Conservation (phyloP, 1,140 invertebrate genomes). For the Armadillidium nasatum region DNA sequence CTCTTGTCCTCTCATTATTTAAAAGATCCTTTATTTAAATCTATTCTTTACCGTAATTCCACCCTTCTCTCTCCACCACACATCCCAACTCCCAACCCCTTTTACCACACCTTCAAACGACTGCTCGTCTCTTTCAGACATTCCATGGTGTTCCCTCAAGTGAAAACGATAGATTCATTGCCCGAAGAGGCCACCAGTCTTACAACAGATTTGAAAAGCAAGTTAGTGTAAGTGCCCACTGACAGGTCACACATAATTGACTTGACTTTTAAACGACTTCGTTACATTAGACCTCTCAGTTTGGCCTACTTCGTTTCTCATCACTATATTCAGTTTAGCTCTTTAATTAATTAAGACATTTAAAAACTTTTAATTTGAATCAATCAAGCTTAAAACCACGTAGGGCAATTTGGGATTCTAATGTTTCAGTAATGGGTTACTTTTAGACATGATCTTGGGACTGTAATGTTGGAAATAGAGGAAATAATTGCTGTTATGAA, state of each 20-base stretch:
- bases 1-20: no score
- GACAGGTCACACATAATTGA: not conserved
- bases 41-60: no score
- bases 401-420: not conserved
- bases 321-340: no score
- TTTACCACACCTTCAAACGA: conserved; percentile 38
- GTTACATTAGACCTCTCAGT: not conserved
- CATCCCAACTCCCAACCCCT: conserved; percentile 13
- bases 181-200: conserved; percentile 43
- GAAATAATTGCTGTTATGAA: conserved; percentile 16
- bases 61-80: conserved; percentile 18
- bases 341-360: not conserved
- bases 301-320: conserved; percentile 2
- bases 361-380: not conserved
- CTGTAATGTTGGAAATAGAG: conserved; percentile 29
- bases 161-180: conserved; percentile 46
- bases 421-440: conserved; percentile 19
- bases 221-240: conserved; percentile 42
- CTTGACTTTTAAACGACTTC: conserved; percentile 7
- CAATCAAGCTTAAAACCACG: not conserved
- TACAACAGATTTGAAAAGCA: conserved; percentile 44
- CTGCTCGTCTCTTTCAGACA: conserved; percentile 45
- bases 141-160: conserved; percentile 45
- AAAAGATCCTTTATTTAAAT: conserved; percentile 4
- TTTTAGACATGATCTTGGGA: conserved; percentile 32